Conservation (phyloP, 2,113 vertebrate species). For the Ibidorhyncha struthersii region DNA sequence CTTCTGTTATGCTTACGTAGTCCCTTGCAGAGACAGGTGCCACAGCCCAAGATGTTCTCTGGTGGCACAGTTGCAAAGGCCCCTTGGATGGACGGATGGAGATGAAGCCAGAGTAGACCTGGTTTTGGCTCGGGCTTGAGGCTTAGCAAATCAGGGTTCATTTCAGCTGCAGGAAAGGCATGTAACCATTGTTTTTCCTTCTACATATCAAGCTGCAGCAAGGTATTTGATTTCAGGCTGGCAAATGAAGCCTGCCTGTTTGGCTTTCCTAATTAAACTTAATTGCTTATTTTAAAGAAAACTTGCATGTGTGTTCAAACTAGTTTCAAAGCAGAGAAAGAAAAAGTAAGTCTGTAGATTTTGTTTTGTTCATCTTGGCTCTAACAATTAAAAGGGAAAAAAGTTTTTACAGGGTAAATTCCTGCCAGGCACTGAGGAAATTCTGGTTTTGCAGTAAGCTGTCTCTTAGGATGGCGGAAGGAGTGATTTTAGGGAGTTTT, state of each 20-base stretch:
- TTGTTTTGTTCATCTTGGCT: not conserved
- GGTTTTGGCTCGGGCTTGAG: not conserved
- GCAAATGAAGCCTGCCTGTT: not conserved
- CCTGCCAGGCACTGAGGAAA: not conserved
- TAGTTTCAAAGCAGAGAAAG: not conserved
- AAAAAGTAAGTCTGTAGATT: not conserved
- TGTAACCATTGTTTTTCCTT: not conserved
- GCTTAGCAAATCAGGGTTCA: not conserved
- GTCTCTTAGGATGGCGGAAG: not conserved
- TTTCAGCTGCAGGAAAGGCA: not conserved
- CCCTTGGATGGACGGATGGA: not conserved
- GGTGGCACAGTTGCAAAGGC: not conserved
- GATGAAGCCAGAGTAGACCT: not conserved
- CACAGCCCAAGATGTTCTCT: not conserved
- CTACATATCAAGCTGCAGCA: not conserved
- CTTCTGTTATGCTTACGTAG: not conserved
- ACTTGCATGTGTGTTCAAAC: not conserved
- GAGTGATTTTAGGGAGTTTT: not conserved
- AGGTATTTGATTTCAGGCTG: not conserved
- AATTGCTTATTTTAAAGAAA: not conserved
- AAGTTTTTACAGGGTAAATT: not conserved
- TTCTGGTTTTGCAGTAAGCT: not conserved
- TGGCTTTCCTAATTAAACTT: not conserved
- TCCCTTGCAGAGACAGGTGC: rapidly evolving
- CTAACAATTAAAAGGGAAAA: not conserved